Evolutionary conservation across 2,113 vertebrate species (phyloP).

Genomic region (Petaurus breviceps): DNA sequence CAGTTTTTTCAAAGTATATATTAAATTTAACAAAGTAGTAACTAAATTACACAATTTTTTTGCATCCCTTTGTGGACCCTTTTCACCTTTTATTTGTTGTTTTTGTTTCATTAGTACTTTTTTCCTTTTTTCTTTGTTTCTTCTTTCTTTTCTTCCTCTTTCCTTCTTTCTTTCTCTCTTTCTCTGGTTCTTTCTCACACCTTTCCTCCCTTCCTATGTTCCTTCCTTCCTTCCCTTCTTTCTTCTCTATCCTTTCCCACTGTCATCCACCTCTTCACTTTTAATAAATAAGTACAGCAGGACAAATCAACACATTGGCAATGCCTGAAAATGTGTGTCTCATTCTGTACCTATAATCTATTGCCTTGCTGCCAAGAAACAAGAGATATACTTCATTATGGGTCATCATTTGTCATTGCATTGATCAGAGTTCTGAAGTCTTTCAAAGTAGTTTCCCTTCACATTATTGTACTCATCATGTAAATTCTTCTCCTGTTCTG

Average conservation of each 20-base stretch:
- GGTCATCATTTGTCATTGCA: neutral
- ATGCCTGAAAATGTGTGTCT: neutral
- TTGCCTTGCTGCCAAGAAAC: neutral
- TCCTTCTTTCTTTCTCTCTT: neutral
- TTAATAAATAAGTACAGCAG: neutral
- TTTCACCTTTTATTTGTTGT: neutral
- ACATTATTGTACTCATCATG: neutral
- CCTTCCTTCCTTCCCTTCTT: neutral
- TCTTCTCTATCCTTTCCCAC: neutral
- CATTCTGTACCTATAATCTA: neutral
- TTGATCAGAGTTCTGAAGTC: neutral
- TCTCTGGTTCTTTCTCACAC: too few species aligned
- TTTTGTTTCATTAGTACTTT: neutral
- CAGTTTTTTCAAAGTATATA: neutral
- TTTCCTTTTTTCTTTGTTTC: neutral
- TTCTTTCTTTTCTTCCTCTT: neutral
- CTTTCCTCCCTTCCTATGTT: too few species aligned
- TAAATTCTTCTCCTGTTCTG: neutral
- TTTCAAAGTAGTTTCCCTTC: neutral
- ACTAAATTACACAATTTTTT: neutral
- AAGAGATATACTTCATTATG: neutral
- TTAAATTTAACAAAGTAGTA: neutral
- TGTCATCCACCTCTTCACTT: neutral
- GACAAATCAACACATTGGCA: neutral
- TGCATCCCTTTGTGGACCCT: neutral